phyloP scores from a whole-genome alignment of 2,888 invertebrate genomes.

The Drosophila suboccidentalis region DNA sequence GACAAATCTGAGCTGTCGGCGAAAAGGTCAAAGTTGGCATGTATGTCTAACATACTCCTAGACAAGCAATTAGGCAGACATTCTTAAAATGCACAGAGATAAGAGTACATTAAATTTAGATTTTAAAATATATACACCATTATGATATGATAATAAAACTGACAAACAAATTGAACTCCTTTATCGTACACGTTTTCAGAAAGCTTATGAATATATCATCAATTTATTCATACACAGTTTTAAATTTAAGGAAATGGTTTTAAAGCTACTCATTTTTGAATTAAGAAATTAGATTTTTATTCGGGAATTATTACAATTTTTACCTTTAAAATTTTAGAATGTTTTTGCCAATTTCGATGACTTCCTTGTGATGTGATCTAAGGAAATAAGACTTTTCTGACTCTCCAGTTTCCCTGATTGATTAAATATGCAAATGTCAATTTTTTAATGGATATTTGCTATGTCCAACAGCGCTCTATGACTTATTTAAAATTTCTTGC shows the following conservation, averaged over 20 bases:
- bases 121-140: neutral
- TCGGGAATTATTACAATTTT: too few relatives aligned
- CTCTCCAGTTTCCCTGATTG: neutral
- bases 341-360: too few relatives aligned
- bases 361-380: too few relatives aligned
- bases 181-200: too few relatives aligned
- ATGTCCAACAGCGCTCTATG: neutral
- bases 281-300: too few relatives aligned
- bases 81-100: neutral
- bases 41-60: slow-evolving; percentile 4
- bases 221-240: too few relatives aligned
- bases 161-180: too few relatives aligned
- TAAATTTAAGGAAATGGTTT: too few relatives aligned
- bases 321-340: too few relatives aligned
- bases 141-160: too few relatives aligned
- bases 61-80: slow-evolving; percentile 18
- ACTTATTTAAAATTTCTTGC: neutral
- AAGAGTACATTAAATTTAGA: neutral
- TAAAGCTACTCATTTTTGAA: too few relatives aligned
- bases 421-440: neutral
- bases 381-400: neutral
- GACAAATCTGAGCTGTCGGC: slow-evolving; percentile 36
- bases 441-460: neutral
- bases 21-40: neutral
- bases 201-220: too few relatives aligned